Conservation (phyloP, 2,888 invertebrate genomes). For the Trichogramma evanescens region DNA sequence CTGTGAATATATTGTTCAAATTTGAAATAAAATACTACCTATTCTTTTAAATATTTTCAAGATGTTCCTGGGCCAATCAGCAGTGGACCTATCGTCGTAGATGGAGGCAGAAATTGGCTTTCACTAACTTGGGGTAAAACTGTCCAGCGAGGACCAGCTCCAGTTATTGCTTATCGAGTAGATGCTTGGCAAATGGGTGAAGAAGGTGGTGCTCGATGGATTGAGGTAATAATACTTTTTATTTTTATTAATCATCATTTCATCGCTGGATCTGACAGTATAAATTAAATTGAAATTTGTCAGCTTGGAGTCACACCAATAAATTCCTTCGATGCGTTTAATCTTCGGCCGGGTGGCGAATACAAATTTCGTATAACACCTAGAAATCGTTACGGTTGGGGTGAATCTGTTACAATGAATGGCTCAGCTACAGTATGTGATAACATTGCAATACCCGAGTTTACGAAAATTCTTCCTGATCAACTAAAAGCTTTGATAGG, state of each 20-base stretch:
- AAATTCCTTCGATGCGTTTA: constrained; percentile 76
- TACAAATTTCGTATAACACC: constrained; percentile 86
- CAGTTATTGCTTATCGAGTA: constrained; percentile 74
- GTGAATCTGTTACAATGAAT: constrained; percentile 66
- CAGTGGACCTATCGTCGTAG: constrained; percentile 68
- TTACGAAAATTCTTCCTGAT: constrained; percentile 67
- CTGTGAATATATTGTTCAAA: no score
- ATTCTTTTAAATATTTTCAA: constrained; percentile 35
- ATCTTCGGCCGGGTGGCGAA: constrained; percentile 68
- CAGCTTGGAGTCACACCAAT: constrained; percentile 70
- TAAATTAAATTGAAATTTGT: constrained; percentile 5
- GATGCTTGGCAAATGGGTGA: constrained; percentile 74
- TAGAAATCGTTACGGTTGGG: constrained; percentile 84
- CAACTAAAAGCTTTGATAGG: constrained; percentile 70
- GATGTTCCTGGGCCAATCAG: constrained; percentile 77
- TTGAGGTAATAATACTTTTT: constrained; percentile 49
- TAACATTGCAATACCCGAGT: constrained; percentile 68
- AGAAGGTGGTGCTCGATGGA: constrained; percentile 79
- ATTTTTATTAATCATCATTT: background rate
- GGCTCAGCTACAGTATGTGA: constrained; percentile 60
- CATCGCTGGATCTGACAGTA: background rate
- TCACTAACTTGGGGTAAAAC: constrained; percentile 80
- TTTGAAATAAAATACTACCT: no score
- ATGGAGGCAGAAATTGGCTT: constrained; percentile 78
- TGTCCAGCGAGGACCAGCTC: constrained; percentile 60